Evolutionary conservation across 2,113 vertebrate species (phyloP).

Genomic region (Butorides virescens): DNA sequence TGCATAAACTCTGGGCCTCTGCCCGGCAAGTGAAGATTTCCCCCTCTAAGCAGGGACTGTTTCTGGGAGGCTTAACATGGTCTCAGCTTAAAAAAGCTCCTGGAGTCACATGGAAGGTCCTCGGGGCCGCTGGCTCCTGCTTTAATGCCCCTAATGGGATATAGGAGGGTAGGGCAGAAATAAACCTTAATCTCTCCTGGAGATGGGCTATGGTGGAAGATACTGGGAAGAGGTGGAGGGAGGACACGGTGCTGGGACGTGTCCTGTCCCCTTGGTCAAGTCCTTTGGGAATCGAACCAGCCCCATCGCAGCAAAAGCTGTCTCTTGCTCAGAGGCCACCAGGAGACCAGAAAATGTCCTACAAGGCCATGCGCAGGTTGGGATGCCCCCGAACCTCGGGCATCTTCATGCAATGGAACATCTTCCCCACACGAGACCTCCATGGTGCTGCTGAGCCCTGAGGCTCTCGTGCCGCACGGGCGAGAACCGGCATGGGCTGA

Average conservation of each 20-base stretch:
- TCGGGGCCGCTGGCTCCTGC: rapidly evolving
- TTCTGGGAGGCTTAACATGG: neutral
- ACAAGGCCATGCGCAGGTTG: neutral
- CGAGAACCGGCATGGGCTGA: rapidly evolving
- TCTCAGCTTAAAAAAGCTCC: neutral
- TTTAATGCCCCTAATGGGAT: constrained; percentile 56
- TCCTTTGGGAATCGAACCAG: rapidly evolving
- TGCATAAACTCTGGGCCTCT: neutral
- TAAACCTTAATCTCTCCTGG: neutral
- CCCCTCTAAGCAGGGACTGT: neutral
- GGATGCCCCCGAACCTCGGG: neutral
- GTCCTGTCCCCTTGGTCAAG: rapidly evolving
- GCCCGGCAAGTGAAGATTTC: rapidly evolving
- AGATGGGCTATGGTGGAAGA: neutral
- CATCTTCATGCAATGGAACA: rapidly evolving
- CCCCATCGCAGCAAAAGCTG: rapidly evolving
- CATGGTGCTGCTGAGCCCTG: rapidly evolving
- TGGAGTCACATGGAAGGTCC: constrained; percentile 1
- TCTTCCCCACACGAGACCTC: neutral
- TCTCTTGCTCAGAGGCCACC: neutral
- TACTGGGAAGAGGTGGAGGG: neutral
- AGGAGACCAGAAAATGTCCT: neutral
- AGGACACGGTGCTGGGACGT: rapidly evolving
- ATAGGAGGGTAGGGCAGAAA: neutral
- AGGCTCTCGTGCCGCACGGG: rapidly evolving